These are phyloP conservation scores for Perizoma affinitatum DNA, from an alignment of 2,888 invertebrate genomes.

Conservation along the genomic window DNA sequence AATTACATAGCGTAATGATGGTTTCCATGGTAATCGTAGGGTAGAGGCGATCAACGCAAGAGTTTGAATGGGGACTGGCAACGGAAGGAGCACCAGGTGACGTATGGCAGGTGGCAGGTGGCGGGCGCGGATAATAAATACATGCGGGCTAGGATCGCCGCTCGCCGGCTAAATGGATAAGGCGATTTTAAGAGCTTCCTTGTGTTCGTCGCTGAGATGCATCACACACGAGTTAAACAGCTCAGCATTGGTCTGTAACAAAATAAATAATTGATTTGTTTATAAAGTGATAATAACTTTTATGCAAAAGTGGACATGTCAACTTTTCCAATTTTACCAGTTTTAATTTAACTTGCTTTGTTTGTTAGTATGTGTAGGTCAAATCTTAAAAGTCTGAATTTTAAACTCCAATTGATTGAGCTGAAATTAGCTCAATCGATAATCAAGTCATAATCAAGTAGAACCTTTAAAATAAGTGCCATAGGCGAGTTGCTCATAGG, in stretches of 20 bases:
- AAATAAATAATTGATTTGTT: slow-evolving; percentile 5
- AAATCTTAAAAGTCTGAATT: too few species aligned
- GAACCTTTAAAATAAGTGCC: too few species aligned
- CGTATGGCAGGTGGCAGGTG: slow-evolving; percentile 40
- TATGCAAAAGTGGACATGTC: too few species aligned
- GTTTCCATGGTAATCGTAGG: slow-evolving; percentile 44
- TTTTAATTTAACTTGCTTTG: too few species aligned
- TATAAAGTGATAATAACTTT: too few species aligned
- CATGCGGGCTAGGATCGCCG: slow-evolving; percentile 26
- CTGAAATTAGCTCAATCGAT: too few species aligned
- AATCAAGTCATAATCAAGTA: too few species aligned
- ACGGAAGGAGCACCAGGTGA: slow-evolving; percentile 40
- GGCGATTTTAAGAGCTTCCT: slow-evolving; percentile 92
- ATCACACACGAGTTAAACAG: slow-evolving; percentile 92
- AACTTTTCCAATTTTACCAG: too few species aligned
- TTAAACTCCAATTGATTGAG: too few species aligned
- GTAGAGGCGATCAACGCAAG: slow-evolving; percentile 46
- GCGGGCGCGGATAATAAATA: slow-evolving; percentile 43
- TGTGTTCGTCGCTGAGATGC: slow-evolving; percentile 90
- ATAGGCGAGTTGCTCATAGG: too few species aligned
- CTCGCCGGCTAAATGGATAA: slow-evolving; percentile 73
- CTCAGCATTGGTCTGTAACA: slow-evolving; percentile 88
- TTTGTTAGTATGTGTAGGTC: too few species aligned
- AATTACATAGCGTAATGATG: slow-evolving; percentile 23
- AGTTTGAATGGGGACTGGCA: slow-evolving; percentile 32